These are phyloP conservation scores for Luscinia luscinia DNA, from an alignment of 2,797 vertebrate species.

Conservation along the genomic window DNA sequence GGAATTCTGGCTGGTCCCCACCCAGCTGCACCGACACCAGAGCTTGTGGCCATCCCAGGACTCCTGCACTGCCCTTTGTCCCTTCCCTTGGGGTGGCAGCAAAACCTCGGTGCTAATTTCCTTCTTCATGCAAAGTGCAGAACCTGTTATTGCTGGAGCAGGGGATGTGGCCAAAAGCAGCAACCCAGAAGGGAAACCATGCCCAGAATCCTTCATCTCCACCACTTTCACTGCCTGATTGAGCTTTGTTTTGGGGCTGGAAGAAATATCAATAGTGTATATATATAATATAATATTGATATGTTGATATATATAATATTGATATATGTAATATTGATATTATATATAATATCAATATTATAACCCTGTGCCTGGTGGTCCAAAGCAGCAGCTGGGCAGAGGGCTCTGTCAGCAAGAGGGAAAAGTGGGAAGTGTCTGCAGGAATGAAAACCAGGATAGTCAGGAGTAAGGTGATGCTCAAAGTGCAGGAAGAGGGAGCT, in stretches of 20 bases:
- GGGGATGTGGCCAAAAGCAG: not conserved
- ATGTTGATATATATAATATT: no score
- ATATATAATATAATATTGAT: no score
- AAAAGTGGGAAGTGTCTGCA: not conserved
- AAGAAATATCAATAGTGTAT: not conserved
- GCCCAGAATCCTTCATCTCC: not conserved
- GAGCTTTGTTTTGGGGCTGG: slow-evolving; percentile 12
- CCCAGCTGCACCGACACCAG: accelerated
- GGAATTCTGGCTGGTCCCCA: not conserved
- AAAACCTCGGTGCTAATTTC: not conserved
- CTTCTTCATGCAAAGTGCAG: not conserved
- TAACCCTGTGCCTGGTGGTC: not conserved
- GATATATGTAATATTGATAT: no score
- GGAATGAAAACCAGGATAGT: accelerated
- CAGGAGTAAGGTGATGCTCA: not conserved
- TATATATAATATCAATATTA: no score
- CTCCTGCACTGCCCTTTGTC: not conserved
- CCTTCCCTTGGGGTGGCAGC: not conserved
- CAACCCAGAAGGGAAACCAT: slow-evolving; percentile 1
- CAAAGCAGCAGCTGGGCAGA: not conserved
- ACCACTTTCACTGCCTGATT: not conserved
- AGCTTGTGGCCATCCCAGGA: not conserved
- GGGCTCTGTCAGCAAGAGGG: not conserved
- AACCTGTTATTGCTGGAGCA: not conserved
- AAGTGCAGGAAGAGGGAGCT: not conserved